Conservation (phyloP, 1,140 invertebrate genomes). For the Calycopis cecrops region DNA sequence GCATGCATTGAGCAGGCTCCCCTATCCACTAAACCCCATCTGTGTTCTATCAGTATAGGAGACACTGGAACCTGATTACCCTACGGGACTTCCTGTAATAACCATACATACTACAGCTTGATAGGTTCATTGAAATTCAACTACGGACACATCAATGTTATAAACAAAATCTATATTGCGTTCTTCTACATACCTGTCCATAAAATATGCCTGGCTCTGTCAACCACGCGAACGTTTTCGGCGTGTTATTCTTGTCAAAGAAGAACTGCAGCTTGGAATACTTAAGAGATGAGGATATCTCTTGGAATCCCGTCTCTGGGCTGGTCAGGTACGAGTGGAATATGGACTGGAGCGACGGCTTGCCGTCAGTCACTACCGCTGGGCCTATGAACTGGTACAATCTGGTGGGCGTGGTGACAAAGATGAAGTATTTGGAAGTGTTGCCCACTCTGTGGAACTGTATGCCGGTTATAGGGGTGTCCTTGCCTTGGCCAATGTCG, state of each 20-base stretch:
- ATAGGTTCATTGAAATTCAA: no score
- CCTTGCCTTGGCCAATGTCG: conserved; percentile 85
- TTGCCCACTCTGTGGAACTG: conserved; percentile 86
- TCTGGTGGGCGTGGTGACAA: conserved; percentile 88
- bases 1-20: no score
- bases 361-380: conserved; percentile 82
- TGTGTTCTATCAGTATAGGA: no score
- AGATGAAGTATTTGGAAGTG: conserved; percentile 84
- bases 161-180: no score
- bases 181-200: conserved; percentile 79
- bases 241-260: conserved; percentile 80
- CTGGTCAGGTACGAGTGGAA: conserved; percentile 88
- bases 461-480: conserved; percentile 89
- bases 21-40: no score
- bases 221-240: conserved; percentile 91
- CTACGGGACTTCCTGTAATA: no score
- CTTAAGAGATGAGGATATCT: conserved; percentile 83
- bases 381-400: conserved; percentile 91
- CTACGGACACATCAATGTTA: no score
- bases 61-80: no score
- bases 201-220: conserved; percentile 84
- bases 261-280: conserved; percentile 90
- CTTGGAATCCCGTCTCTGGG: conserved; percentile 83
- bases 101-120: no score
- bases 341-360: conserved; percentile 86